These are phyloP conservation scores for Pogonocherus hispidulus DNA, from an alignment of 2,888 invertebrate genomes.

Conservation along the genomic window DNA sequence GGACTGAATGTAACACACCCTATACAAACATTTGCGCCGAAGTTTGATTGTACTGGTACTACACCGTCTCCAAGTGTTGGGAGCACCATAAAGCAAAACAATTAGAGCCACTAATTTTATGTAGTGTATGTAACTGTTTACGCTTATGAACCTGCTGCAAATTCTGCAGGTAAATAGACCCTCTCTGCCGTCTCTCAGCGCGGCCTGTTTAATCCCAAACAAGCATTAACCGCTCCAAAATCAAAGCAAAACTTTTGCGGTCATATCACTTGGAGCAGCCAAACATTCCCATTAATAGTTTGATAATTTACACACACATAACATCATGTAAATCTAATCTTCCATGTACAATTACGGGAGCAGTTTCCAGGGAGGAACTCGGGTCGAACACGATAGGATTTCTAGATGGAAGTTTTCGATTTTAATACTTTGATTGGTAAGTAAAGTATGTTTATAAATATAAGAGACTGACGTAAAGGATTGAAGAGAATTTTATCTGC, in stretches of 20 bases:
- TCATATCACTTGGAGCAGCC: slow-evolving; percentile 16
- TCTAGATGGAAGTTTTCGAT: neutral
- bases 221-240: slow-evolving; percentile 18
- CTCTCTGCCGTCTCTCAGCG: neutral
- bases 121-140: neutral
- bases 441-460: too few species aligned
- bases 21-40: too few species aligned
- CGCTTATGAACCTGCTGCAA: neutral
- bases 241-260: slow-evolving; percentile 30
- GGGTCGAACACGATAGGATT: neutral
- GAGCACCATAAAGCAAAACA: neutral
- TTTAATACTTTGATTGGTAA: too few species aligned
- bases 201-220: slow-evolving; percentile 19
- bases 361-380: neutral
- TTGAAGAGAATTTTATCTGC: too few species aligned
- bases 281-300: slow-evolving; percentile 29
- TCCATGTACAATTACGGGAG: slow-evolving; percentile 8
- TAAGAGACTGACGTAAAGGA: too few species aligned
- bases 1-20: too few species aligned
- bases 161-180: slow-evolving; percentile 17
- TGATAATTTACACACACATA: slow-evolving; percentile 26
- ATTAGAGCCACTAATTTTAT: neutral
- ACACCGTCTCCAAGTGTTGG: too few species aligned
- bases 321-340: slow-evolving; percentile 26
- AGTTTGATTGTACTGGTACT: too few species aligned